Percentiles rank a stretch among this genome's conserved stretches.
phyloP scores from a whole-genome alignment of 1,140 invertebrate species.

The Proctacanthus coquilletti region DNA sequence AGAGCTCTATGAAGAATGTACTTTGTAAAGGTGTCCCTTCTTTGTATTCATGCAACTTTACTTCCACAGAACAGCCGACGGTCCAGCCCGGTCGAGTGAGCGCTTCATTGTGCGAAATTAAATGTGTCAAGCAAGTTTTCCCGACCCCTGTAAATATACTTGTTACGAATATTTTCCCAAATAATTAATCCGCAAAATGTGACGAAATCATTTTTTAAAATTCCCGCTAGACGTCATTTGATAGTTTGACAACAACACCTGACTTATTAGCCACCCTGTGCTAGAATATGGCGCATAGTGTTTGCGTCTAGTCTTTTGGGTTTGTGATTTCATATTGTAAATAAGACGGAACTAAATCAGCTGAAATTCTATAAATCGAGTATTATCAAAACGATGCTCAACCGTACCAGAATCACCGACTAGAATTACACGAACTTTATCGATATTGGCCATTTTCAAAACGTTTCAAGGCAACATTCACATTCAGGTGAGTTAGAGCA shows the following conservation, averaged over 20 bases:
- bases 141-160: conserved; percentile 71
- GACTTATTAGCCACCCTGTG: background rate
- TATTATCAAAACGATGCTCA: background rate
- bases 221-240: no score
- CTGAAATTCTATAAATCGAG: background rate
- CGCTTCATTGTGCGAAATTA: conserved; percentile 77
- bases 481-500: background rate
- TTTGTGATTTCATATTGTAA: background rate
- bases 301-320: background rate
- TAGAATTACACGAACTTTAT: conserved; percentile 81
- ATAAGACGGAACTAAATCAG: background rate
- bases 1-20: conserved; percentile 87
- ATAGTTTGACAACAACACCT: no score
- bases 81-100: conserved; percentile 80
- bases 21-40: conserved; percentile 84
- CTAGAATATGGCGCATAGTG: background rate
- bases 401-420: conserved; percentile 71
- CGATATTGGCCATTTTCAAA: conserved; percentile 52
- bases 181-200: no score
- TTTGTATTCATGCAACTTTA: conserved; percentile 90
- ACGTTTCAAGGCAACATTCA: background rate
- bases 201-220: no score
- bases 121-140: conserved; percentile 84
- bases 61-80: conserved; percentile 87
- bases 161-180: no score